Evolutionary conservation across 2,113 vertebrate genomes (phyloP).

Genomic region (Odontesthes bonariensis): DNA sequence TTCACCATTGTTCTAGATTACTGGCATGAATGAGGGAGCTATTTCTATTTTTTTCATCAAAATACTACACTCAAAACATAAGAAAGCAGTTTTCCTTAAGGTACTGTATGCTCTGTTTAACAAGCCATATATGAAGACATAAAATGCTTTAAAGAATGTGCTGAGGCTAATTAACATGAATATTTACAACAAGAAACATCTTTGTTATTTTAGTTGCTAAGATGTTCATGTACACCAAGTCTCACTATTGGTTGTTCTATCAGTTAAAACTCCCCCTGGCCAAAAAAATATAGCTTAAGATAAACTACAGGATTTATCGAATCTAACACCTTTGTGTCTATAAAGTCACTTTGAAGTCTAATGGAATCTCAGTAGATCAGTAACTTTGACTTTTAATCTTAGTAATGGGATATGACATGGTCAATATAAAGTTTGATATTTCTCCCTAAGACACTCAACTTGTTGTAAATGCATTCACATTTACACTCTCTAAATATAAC

Average conservation of each 20-base stretch:
- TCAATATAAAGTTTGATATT: background rate
- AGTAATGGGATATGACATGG: background rate
- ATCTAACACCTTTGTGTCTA: background rate
- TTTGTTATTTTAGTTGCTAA: no score
- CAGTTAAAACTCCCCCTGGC: background rate
- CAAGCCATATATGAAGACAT: background rate
- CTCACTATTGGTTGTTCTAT: background rate
- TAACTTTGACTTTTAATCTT: background rate
- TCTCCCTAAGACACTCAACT: background rate
- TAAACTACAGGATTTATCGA: background rate
- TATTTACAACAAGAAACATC: no score
- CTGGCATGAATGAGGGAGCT: background rate
- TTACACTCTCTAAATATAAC: background rate
- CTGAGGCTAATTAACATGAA: background rate
- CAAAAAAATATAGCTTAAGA: background rate
- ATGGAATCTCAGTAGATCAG: background rate
- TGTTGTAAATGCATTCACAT: background rate
- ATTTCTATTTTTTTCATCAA: background rate
- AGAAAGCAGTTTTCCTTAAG: background rate
- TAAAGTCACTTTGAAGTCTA: background rate
- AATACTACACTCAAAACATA: background rate
- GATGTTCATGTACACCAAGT: background rate
- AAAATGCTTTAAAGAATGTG: background rate
- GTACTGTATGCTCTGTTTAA: background rate
- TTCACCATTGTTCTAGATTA: conserved; percentile 17